Base-by-base conservation (phyloP, 2,797 vertebrate species). In the Enteromius argenteus region DNA sequence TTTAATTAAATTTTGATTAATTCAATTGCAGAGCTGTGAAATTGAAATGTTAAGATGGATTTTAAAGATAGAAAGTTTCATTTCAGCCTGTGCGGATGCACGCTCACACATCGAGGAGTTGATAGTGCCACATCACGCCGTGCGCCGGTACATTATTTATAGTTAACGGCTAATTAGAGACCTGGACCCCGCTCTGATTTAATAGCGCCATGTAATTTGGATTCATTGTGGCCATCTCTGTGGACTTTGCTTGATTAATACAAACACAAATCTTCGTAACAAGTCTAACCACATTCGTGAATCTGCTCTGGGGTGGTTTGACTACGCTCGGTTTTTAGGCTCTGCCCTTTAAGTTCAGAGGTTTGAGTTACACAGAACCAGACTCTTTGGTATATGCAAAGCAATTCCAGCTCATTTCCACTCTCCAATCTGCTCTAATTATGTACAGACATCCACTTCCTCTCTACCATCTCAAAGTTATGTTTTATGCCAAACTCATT, bases 311-410 rank as follows among this genome's bases (percentile, higher is more conserved):
- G 84, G 87, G 87, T 73, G 83, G 84, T 85, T 46, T 35, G 62
- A 80, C 30, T 13, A 83, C 3, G 77, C 75, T 86, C 21, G 68
- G 86, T 85, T 90, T 88, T 89, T 86, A 85, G 82, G 79, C 84
- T 86, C 76, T 5, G 86, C 88, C 86, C 82, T 85, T 88, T 80
- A 85, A 30, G 85, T 86, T 64, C 5, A 79, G 79, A 74, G 75
- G 81, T 76, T 82, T 86, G 85, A 86, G 86, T 91, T 91, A 94
- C 90, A 91, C 91, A 92, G 88, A 95, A 94, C 92, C 95, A 94
- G 89, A 92, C 92, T 97, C 96, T 98, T 98, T 98, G 96, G 97
- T 95, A 96, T 96, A 94, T 94, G 93, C 88, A 92, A 79, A 91
- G 90, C 94, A 94, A 92, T 94, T 90, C 86, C 91, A 92, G 81